Percentiles rank a stretch among this genome's conserved stretches.
Conservation (phyloP, 2,113 vertebrate species). For the Callipepla californica region DNA sequence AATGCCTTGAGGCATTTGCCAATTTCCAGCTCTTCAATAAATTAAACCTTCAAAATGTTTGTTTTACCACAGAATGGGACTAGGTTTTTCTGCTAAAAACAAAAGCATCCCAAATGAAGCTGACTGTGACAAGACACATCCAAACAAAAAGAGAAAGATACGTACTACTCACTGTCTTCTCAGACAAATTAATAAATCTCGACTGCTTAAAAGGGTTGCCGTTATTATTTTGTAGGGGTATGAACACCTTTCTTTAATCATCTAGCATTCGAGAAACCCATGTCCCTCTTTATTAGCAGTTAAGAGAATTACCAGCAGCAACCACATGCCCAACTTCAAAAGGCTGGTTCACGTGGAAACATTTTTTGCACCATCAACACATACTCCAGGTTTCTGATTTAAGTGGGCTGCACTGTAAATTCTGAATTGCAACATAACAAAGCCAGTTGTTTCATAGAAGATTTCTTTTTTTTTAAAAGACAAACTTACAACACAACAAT, state of each 20-base stretch:
- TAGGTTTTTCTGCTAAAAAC: slow-evolving; percentile 18
- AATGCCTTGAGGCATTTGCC: slow-evolving; percentile 18
- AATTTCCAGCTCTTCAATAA: slow-evolving; percentile 43
- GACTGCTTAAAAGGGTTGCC: not conserved
- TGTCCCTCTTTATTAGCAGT: slow-evolving; percentile 2
- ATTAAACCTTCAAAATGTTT: not conserved
- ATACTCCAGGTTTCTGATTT: slow-evolving; percentile 77
- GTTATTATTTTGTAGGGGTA: not conserved
- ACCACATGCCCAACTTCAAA: slow-evolving; percentile 7
- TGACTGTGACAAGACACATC: not conserved
- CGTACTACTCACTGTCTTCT: not conserved
- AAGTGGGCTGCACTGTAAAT: slow-evolving; percentile 76
- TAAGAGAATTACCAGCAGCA: slow-evolving; percentile 44
- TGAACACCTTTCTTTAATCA: slow-evolving; percentile 17
- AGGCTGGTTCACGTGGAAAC: slow-evolving; percentile 25
- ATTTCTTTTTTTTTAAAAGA: slow-evolving; percentile 29
- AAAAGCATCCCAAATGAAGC: slow-evolving; percentile 37
- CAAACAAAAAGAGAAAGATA: not conserved
- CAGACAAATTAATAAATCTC: slow-evolving; percentile 14
- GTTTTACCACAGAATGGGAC: not conserved
- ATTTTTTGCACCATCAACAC: not conserved
- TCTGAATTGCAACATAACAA: slow-evolving; percentile 75
- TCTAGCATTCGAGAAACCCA: not conserved
- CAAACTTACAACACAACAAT: slow-evolving; percentile 73
- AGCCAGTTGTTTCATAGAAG: slow-evolving; percentile 71